Base-by-base conservation (phyloP, 2,888 invertebrate genomes). In the Corythucha ciliata region DNA sequence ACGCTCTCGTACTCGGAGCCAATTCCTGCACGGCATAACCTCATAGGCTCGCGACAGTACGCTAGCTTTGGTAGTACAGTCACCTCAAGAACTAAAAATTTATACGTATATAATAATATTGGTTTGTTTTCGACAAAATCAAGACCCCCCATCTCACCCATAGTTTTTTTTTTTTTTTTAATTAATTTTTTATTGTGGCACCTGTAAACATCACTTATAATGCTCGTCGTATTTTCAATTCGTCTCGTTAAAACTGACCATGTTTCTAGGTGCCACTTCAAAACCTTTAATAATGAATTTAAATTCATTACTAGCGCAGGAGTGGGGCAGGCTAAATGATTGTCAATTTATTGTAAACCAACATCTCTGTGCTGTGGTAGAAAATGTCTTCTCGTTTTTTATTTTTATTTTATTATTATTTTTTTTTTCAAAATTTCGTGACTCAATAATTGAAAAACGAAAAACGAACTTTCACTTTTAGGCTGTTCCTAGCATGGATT, bases 1-100 rank as follows among this genome's bases (percentile, higher is more conserved):
- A 83, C 86, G 69, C 83, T 84, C 74, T 83, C 82, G 73, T 83
- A 83, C 78, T 81, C 81, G 72, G 82, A 78, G 67, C 68, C 63
- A 64, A 58, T 60, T 52, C 60, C 59, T 60, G 67, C 65, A 65
- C 63, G 63, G 63, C 63, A 63, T 65, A 64, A 63, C 75, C 78
- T 82, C 73, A 79, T 81, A 73, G 79, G 81, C 77, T 81, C 84
- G 77, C 81, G 86, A 77, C 86, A 86, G 79, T 87, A 86, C 84
- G 85, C 83, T 85, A 87, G 86, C 83, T 85, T 87, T 83, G 86
- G 86, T 86, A 87, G 85, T 86, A 86, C 81, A 79, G 80, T 77
- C 79, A 79, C 78, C 78, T 61, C 49, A 49, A 55, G 47, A 50
- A 33, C 14, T 33, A 33, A 14, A 14, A 33, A 33, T 33, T 50